Conservation (phyloP, 2,797 vertebrate genomes). For the Sebastes itinus region DNA sequence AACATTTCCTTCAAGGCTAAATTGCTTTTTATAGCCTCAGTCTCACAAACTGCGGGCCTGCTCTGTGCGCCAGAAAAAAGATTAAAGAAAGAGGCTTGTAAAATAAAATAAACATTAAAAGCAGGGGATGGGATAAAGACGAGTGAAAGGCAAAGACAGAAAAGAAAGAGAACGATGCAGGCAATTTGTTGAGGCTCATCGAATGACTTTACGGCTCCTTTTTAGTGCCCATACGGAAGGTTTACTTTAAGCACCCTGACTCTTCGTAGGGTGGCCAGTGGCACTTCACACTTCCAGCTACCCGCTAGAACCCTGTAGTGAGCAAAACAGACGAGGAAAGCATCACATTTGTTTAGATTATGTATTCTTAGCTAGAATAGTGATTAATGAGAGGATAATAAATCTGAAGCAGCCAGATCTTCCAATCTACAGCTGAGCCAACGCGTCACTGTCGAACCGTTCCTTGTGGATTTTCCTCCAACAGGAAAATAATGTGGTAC, state of each 20-base stretch:
- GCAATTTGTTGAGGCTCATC: constrained; percentile 4
- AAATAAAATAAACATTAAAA: constrained; percentile 15
- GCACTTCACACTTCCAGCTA: background rate
- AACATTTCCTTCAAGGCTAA: constrained; percentile 33
- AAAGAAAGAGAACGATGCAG: background rate
- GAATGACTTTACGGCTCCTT: constrained; percentile 8
- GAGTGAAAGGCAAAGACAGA: background rate
- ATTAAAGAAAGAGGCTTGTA: constrained; percentile 11
- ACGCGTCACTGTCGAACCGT: constrained; percentile 1
- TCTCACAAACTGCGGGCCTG: constrained; percentile 15
- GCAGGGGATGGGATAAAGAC: background rate
- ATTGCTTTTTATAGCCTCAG: constrained; percentile 36
- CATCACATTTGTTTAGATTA: constrained; percentile 11
- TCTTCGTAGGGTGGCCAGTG: background rate
- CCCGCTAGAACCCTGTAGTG: background rate
- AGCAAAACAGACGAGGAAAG: constrained; percentile 25
- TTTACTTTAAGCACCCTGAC: background rate
- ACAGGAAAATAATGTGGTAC: constrained; percentile 9
- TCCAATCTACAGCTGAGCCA: constrained; percentile 37
- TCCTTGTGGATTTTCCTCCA: constrained; percentile 26
- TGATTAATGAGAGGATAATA: constrained; percentile 35
- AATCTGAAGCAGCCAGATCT: constrained; percentile 36
- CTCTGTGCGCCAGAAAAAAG: constrained; percentile 5
- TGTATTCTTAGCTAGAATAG: constrained; percentile 18
- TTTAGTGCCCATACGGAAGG: background rate